A percentile compares a stretch with the other conserved stretches of the same genome.
Conservation (phyloP, 2,797 vertebrate species). For the Poliocrania exsul region DNA sequence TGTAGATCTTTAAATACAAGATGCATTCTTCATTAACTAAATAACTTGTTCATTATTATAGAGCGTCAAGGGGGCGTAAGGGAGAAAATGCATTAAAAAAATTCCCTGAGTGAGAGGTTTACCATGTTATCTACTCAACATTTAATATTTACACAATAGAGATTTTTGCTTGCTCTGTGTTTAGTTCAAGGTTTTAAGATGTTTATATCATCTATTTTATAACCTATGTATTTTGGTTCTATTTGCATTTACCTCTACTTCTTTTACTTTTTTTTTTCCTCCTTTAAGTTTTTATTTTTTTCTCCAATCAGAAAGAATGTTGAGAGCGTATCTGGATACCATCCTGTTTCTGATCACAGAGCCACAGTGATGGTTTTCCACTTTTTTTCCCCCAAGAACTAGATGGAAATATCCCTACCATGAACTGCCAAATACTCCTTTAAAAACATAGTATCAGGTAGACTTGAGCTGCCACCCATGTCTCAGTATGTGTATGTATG, state of each 20-base stretch:
- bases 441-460: not conserved
- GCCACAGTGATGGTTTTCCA: accelerated
- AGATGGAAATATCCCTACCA: not conserved
- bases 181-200: not conserved
- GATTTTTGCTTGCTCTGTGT: not conserved
- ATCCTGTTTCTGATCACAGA: not conserved
- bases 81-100: slow-evolving; percentile 31
- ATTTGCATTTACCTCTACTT: not conserved
- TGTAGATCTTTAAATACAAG: slow-evolving; percentile 76
- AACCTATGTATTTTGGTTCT: not conserved
- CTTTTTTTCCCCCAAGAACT: not conserved
- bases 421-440: not conserved
- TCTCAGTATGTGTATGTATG: not conserved
- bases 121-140: not conserved
- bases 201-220: not conserved
- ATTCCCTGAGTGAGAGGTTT: not conserved
- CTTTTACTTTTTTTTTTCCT: not conserved
- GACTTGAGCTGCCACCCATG: not conserved
- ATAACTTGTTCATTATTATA: slow-evolving; percentile 70
- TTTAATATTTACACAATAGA: slow-evolving; percentile 14
- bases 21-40: slow-evolving; percentile 74
- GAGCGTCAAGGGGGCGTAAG: slow-evolving; percentile 17
- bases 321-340: not conserved
- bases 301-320: not conserved
- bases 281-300: accelerated